phyloP scores from a whole-genome alignment of 1,140 invertebrate species.

The Eulimnadia texana region DNA sequence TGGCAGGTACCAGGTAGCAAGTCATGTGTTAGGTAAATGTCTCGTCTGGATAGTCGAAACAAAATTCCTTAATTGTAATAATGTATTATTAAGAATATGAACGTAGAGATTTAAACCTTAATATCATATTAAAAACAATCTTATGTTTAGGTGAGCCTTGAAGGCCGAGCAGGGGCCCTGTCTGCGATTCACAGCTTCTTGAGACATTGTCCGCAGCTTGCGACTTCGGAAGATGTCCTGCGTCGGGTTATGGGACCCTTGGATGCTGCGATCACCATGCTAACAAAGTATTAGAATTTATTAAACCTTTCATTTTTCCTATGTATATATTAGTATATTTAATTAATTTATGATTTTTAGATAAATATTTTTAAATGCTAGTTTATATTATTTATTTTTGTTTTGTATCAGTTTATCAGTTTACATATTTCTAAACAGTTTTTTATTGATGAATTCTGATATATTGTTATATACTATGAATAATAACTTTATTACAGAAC shows the following conservation, averaged over 20 bases:
- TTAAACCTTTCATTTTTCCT: background rate
- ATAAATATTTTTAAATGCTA: too few species aligned
- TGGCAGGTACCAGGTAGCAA: background rate
- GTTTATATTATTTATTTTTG: background rate
- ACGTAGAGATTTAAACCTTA: too few species aligned
- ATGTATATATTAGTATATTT: background rate
- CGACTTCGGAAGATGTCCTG: constrained; percentile 74
- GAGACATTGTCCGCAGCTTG: constrained; percentile 71
- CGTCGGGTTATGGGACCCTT: constrained; percentile 74
- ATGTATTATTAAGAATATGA: too few species aligned
- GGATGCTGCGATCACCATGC: constrained; percentile 84
- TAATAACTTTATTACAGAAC: too few species aligned
- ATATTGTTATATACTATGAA: too few species aligned
- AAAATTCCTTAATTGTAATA: too few species aligned
- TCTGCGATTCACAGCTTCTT: constrained; percentile 90
- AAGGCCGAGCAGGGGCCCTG: constrained; percentile 87
- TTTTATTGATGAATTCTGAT: too few species aligned
- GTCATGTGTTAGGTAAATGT: constrained; percentile 20
- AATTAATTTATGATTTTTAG: too few species aligned
- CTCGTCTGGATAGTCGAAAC: too few species aligned
- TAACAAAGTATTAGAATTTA: constrained; percentile 59
- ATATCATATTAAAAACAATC: too few species aligned
- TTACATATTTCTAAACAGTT: too few species aligned
- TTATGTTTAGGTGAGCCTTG: constrained; percentile 80
- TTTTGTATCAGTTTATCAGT: too few species aligned